These are phyloP conservation scores for Caenorhabditis auriculariae DNA, from an alignment of 2,888 invertebrate genomes.

Conservation along the genomic window DNA sequence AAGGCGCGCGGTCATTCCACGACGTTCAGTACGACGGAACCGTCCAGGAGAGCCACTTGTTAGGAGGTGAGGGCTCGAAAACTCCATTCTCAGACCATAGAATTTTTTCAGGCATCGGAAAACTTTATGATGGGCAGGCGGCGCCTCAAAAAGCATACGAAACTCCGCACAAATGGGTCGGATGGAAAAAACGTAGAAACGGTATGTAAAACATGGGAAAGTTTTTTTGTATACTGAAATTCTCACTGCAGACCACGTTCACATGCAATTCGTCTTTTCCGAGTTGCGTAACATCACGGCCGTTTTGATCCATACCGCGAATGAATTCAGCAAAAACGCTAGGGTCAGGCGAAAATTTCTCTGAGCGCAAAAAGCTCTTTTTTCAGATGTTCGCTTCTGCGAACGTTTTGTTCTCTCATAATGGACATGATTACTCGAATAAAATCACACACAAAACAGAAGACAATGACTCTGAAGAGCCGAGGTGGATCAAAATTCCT, in stretches of 20 bases:
- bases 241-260: slow-evolving; percentile 66
- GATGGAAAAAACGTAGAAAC: slow-evolving; percentile 72
- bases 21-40: too few relatives aligned
- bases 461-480: slow-evolving; percentile 62
- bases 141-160: slow-evolving; percentile 64
- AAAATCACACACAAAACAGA: slow-evolving; percentile 30
- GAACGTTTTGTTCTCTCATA: slow-evolving; percentile 24
- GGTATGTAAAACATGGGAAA: slow-evolving; percentile 9
- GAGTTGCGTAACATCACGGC: slow-evolving; percentile 81
- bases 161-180: slow-evolving; percentile 79
- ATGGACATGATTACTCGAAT: slow-evolving; percentile 37
- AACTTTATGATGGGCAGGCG: slow-evolving; percentile 73
- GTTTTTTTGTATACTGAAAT: not conserved
- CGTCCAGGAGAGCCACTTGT: too few relatives aligned
- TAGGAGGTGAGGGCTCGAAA: too few relatives aligned
- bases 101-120: slow-evolving; percentile 74
- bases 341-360: slow-evolving; percentile 4
- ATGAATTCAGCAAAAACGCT: slow-evolving; percentile 66
- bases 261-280: slow-evolving; percentile 82
- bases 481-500: slow-evolving; percentile 80
- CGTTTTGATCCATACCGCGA: slow-evolving; percentile 80
- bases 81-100: slow-evolving; percentile 76
- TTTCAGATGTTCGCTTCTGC: slow-evolving; percentile 30
- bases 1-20: slow-evolving; percentile 24
- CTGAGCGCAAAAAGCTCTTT: not conserved